These are phyloP conservation scores for Epizoanthus ramosus DNA, from an alignment of 92 coral and sea anemone genomes.

Conservation along the genomic window DNA sequence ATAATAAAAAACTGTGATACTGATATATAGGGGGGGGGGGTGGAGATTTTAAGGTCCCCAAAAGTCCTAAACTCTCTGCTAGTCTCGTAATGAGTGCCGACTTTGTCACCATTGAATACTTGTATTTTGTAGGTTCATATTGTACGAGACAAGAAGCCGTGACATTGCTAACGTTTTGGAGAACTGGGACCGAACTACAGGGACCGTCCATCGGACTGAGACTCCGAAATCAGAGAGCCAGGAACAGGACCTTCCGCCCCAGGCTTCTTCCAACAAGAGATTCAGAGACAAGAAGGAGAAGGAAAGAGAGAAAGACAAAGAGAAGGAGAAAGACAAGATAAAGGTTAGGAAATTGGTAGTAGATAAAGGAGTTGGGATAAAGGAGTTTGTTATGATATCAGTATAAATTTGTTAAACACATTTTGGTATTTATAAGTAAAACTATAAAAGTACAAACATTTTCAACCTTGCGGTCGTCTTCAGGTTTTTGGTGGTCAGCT, in stretches of 20 bases:
- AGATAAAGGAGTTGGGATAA: not conserved
- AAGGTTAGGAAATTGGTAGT: constrained; percentile 13
- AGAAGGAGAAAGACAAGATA: constrained; percentile 65
- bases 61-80: not conserved
- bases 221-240: constrained; percentile 90
- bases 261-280: constrained; percentile 75
- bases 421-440: too few species aligned
- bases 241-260: constrained; percentile 80
- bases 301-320: constrained; percentile 62
- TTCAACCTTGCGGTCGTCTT: too few species aligned
- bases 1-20: not conserved
- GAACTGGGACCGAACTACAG: constrained; percentile 95
- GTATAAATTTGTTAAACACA: not conserved
- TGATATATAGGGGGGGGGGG: too few species aligned
- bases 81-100: not conserved
- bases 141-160: constrained; percentile 88
- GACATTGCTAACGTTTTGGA: constrained; percentile 87
- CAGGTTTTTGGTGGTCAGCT: too few species aligned
- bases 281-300: constrained; percentile 63
- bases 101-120: not conserved
- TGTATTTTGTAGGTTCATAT: constrained; percentile 64
- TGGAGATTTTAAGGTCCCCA: too few species aligned
- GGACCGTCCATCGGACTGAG: constrained; percentile 79
- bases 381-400: not conserved
- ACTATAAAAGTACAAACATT: too few species aligned